phyloP scores from a whole-genome alignment of 2,113 vertebrate genomes.

The Brachypodius melanocephalos region DNA sequence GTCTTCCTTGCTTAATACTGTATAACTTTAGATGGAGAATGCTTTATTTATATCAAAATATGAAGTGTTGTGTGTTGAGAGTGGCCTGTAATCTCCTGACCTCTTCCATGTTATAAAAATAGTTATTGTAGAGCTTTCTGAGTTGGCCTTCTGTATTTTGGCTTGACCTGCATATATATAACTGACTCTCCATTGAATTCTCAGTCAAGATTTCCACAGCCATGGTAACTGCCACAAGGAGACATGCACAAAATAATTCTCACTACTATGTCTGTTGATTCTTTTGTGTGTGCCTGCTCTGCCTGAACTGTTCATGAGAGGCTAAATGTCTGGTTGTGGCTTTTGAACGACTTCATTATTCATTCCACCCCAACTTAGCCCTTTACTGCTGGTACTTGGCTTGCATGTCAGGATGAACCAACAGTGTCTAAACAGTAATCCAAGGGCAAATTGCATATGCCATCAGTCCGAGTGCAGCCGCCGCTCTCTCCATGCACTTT shows the following conservation, averaged over 20 bases:
- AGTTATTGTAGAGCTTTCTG: background rate
- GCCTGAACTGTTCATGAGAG: background rate
- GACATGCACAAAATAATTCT: slow-evolving; percentile 53
- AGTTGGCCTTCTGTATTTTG: slow-evolving; percentile 29
- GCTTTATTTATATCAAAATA: background rate
- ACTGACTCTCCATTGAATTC: slow-evolving; percentile 35
- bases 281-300: background rate
- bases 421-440: slow-evolving; percentile 19
- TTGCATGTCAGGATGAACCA: background rate
- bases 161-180: slow-evolving; percentile 53
- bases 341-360: background rate
- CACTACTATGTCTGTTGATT: background rate
- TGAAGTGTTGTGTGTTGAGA: background rate
- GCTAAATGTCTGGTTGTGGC: background rate
- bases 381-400: background rate
- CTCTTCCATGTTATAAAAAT: slow-evolving; percentile 3
- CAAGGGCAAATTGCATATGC: background rate
- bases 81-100: background rate
- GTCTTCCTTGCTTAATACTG: background rate
- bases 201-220: slow-evolving; percentile 42
- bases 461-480: background rate
- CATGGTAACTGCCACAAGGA: slow-evolving; percentile 32
- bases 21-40: background rate
- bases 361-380: background rate
- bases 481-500: background rate